Evolutionary conservation across 2,113 vertebrate genomes (phyloP).

Genomic region (Riparia riparia): DNA sequence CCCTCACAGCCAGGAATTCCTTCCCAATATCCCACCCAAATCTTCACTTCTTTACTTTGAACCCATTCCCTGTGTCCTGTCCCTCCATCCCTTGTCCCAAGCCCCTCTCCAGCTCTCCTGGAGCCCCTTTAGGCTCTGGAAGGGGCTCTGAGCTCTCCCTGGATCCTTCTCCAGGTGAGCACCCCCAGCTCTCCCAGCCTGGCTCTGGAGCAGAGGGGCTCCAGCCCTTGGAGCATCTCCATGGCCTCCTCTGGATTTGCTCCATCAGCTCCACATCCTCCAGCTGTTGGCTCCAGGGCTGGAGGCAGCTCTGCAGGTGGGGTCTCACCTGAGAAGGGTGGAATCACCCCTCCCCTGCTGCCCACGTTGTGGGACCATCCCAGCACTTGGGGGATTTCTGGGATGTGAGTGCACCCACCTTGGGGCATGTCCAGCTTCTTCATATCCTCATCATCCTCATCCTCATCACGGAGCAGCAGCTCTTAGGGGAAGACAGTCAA

Average conservation of each 20-base stretch:
- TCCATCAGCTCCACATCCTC: not conserved
- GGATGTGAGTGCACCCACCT: not conserved
- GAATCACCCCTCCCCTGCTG: not conserved
- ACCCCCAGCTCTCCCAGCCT: not conserved
- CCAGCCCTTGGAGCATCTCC: not conserved
- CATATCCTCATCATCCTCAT: not conserved
- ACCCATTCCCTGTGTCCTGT: not conserved
- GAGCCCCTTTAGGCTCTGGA: not conserved
- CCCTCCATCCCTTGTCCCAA: not conserved
- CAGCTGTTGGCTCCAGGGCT: not conserved
- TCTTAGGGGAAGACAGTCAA: not conserved
- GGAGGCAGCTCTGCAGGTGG: not conserved
- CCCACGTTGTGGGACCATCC: not conserved
- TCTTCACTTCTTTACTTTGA: not conserved
- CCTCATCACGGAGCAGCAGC: not conserved
- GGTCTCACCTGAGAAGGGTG: not conserved
- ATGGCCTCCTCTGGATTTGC: fast-evolving
- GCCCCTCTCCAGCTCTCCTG: not conserved
- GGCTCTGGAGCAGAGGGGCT: not conserved
- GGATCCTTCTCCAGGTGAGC: not conserved
- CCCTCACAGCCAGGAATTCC: fast-evolving
- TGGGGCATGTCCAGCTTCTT: not conserved
- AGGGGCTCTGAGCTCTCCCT: not conserved
- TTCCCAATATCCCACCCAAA: too few relatives aligned
- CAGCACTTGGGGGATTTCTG: not conserved